phyloP scores from a whole-genome alignment of 2,797 vertebrate genomes.

The Morelia viridis region DNA sequence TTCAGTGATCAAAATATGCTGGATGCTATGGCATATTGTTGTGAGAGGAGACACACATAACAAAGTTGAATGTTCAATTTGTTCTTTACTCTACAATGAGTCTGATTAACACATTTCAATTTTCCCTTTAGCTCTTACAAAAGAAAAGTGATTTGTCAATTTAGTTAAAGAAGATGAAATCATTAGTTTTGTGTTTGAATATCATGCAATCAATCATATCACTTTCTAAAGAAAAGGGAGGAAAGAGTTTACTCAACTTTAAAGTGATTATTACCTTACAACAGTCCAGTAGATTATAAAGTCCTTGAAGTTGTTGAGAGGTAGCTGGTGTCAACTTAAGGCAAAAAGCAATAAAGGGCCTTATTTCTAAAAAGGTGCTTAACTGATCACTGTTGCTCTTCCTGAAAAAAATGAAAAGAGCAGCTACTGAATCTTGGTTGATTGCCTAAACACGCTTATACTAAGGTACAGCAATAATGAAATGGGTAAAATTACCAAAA shows the following conservation, averaged over 20 bases:
- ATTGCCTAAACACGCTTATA: neutral
- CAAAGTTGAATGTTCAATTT: neutral
- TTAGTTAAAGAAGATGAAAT: neutral
- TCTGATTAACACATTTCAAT: neutral
- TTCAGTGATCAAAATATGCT: neutral
- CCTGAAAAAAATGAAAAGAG: slow-evolving; percentile 68
- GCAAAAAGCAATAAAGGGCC: slow-evolving; percentile 84
- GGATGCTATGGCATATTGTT: too few species aligned
- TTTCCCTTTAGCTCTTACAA: neutral
- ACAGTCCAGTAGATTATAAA: slow-evolving; percentile 85
- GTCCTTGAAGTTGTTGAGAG: slow-evolving; percentile 81
- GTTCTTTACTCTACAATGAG: neutral
- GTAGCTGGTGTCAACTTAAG: slow-evolving; percentile 86
- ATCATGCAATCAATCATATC: neutral
- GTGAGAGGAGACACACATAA: neutral
- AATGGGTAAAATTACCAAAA: neutral
- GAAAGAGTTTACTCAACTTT: neutral
- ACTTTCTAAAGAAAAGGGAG: neutral
- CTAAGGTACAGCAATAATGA: neutral
- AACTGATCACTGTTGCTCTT: slow-evolving; percentile 69
- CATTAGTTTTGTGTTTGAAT: neutral
- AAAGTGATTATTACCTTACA: slow-evolving; percentile 76
- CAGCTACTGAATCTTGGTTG: neutral
- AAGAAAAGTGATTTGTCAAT: neutral
- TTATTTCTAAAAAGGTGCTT: slow-evolving; percentile 72